Evolutionary conservation across 2,113 vertebrate genomes (phyloP).

Genomic region (Phocoena sinus): DNA sequence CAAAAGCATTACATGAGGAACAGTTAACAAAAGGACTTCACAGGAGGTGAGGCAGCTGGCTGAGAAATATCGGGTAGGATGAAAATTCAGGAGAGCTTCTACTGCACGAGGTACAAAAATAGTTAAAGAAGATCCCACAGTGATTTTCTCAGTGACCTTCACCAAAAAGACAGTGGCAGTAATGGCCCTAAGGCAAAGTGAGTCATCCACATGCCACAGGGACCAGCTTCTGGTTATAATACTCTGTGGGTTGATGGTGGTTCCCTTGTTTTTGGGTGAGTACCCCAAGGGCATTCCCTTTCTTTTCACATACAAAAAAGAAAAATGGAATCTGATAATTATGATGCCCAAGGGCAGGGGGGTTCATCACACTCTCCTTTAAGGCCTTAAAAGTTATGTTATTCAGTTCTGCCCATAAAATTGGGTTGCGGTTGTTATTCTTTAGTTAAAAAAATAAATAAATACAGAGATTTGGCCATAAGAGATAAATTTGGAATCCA

Average conservation of each 20-base stretch:
- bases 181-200: background rate
- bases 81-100: background rate
- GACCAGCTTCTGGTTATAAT: background rate
- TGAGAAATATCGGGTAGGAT: background rate
- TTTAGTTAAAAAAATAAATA: background rate
- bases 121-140: background rate
- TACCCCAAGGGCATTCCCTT: background rate
- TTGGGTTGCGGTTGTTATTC: background rate
- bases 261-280: background rate
- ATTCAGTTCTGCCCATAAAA: background rate
- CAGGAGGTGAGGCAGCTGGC: background rate
- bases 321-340: background rate
- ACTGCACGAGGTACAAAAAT: background rate
- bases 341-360: background rate
- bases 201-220: background rate
- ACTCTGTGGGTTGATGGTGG: background rate
- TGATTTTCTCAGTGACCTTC: background rate
- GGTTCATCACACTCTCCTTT: background rate
- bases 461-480: background rate
- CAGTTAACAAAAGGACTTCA: background rate
- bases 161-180: background rate
- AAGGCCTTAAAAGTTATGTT: background rate
- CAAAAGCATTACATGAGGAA: background rate
- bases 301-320: background rate
- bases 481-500: background rate